Base-by-base conservation (phyloP, 2,113 vertebrate species). In the Neolamprologus tretocephalus region DNA sequence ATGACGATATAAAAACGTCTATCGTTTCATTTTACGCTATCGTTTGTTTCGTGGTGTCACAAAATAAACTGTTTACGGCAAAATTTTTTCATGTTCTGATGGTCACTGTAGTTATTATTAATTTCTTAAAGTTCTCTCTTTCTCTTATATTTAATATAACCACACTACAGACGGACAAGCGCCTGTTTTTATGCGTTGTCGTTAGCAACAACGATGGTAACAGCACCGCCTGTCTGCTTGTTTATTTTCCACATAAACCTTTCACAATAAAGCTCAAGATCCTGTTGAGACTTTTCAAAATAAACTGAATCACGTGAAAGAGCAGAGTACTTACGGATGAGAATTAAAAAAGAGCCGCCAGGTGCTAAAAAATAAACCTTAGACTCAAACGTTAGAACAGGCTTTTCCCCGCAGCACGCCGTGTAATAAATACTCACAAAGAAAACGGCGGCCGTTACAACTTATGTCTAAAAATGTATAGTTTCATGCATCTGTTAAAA, bases 1-100 rank as follows among this genome's bases (percentile, higher is more conserved):
- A 45, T 45, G 13, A 23, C 0, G 11, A 13, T 26, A 55, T 55
- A 55, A 55, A 55, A 55, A 55, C 3, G 0, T 23, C 2, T n/a
- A 0, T 21, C 4, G 1, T 55, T 55, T 55, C n/a, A n/a, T n/a
- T n/a, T n/a, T n/a, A n/a, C n/a, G n/a, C 2, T n/a, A 0, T 21
- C 4, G 1, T 55, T 55, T 55, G 6, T 55, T 55, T 55, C 1
- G 1, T 55, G 21, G 6, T 55, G 54, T 55, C 1, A 0, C 21
- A 55, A 55, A 55, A 55, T 55, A 26, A 55, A 55, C 21, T 8
- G 54, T 55, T 26, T 55, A 55, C 21, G 0, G 21, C 53, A 8
- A 26, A 2, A 13, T 55, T 4, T 55, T 0, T 1, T 55, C 21
- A 55, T 0, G 0, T 1, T 55, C 0, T 23, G 54, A 13, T 55